Base-by-base conservation (phyloP, 2,888 invertebrate species). In the Andrena trimmerana region DNA sequence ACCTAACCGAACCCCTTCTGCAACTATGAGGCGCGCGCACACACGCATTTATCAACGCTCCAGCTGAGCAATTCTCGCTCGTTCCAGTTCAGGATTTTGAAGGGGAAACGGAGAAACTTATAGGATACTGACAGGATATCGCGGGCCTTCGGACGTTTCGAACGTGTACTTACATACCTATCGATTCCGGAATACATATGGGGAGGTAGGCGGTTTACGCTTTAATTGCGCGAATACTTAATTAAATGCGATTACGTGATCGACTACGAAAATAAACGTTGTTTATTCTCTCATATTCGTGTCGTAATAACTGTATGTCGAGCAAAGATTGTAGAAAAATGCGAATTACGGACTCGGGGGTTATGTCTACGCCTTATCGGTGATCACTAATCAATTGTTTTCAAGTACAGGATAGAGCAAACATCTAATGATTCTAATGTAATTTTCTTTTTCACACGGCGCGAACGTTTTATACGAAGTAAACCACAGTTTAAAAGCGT, bases 191-290 rank as follows among this genome's bases (percentile, higher is more conserved):
- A 75, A 16, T 42, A 42, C 75, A 57, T 82, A 75, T 75, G 80
- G 36, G 71, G 80, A 63, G 80, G 75, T 54, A 70, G 69, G n/a
- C 70, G 20, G 67, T 80, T 62, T 29, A 70, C 75, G 60, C 54
- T 69, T 65, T 76, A 81, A 77, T 82, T 73, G 76, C 73, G 62
- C 66, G 73, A 59, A 57, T 50, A n/a, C 73, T 42, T 74, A 78
- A 83, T 78, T 81, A 77, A 83, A 73, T 57, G 59, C 24, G 70
- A 81, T 81, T 83, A 72, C 81, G 68, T 33, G 81, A 81, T 50
- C 81, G 52, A 0, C 36, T 33, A 27, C 69, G 27, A 63, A 72
- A 81, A 83, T 75, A 75, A 71, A 71, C 75, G 66, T 31, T 13
- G 62, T 31, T 24, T 62, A 27, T 24, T 70, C 42, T 42, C 42